Base-by-base conservation (phyloP, 2,113 vertebrate species). In the Oncorhynchus mykiss region DNA sequence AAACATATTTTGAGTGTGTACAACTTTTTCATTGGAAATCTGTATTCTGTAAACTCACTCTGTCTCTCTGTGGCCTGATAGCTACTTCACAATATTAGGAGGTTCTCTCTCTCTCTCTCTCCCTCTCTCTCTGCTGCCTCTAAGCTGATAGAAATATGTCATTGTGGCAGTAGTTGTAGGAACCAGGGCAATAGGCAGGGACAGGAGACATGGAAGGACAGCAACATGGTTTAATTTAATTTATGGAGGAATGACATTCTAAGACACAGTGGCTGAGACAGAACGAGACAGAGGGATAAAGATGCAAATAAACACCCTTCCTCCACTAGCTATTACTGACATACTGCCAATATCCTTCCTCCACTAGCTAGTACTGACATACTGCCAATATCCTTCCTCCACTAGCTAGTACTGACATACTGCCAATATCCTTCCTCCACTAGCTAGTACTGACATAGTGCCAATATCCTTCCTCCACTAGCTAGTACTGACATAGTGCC, bases 91-190 rank as follows among this genome's bases (percentile, higher is more conserved):
- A 45, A 45, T 45, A 45, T 45, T 45, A 45, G 9, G 39, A 18
- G 49, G 49, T 51, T 68, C 16, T 67, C 59, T 73, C 71, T 72
- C 20, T 79, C 18, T 77, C 70, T 77, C 71, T 54, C 67, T 51
- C 76, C 75, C 76, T 13, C 64, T 62, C 76, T 70, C 68, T 76
- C 78, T 80, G 77, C 80, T 78, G 25, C 74, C 27, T 79, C 2
- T 22, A 78, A 77, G 85, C 74, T 85, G 80, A 85, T 75, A 76
- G n/a, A 57, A 71, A 85, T 79, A 66, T 51, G 67, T 20, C 27
- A 67, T 48, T 70, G 62, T 29, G 29, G 54, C 31, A 62, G 22
- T 67, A 59, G 57, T 54, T 74, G 67, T 75, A 45, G 39, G 8
- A 8, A 24, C 18, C 14, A 8, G 11, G 39, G 39, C 65, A 66